Base-by-base conservation (phyloP, 1,140 invertebrate genomes). In the Drosophila equinoxialis region DNA sequence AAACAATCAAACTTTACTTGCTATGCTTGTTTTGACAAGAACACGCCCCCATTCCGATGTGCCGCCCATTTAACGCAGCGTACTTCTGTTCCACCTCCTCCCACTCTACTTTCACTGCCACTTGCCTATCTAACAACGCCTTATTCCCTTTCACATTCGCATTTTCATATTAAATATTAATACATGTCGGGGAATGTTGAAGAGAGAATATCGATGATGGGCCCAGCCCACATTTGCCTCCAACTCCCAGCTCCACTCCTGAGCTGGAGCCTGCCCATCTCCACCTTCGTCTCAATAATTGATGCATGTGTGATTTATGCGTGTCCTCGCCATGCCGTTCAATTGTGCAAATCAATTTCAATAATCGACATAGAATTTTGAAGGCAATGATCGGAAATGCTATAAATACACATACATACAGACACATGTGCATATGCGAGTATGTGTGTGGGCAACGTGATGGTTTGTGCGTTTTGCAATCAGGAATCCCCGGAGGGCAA, bases 271-370 rank as follows among this genome's bases (percentile, higher is more conserved):
- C 30, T 30, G 8, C 35, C 7, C 35, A 23, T 11, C 45, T 51
- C 17, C 3, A 51, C 45, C 8, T 11, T 23, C 45, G 45, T 23
- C 17, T 86, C 75, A 85, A 85, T 85, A 85, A 85, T 85, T 85
- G 82, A 85, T 85, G 82, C 82, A 78, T 75, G 76, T 66, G 72
- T 77, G 82, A 85, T 86, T 86, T 85, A 85, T 85, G 81, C 84
- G 74, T 68, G 82, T 85, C 68, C 81, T 81, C 81, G 82, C 82
- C 82, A 75, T 77, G 68, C 68, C 71, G 69, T 81, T 79, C 82
- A 86, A 85, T 82, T 85, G 82, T 85, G 82, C 82, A 85, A 86
- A 85, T 85, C 82, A 85, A 85, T 85, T 85, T 82, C 82, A 86
- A 85, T 86, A 85, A 85, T 86, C 81, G 81, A 81, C 81, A 85